Evolutionary conservation across 1,140 invertebrate species (phyloP).

Genomic region (Brachionus asplanchnoidis): DNA sequence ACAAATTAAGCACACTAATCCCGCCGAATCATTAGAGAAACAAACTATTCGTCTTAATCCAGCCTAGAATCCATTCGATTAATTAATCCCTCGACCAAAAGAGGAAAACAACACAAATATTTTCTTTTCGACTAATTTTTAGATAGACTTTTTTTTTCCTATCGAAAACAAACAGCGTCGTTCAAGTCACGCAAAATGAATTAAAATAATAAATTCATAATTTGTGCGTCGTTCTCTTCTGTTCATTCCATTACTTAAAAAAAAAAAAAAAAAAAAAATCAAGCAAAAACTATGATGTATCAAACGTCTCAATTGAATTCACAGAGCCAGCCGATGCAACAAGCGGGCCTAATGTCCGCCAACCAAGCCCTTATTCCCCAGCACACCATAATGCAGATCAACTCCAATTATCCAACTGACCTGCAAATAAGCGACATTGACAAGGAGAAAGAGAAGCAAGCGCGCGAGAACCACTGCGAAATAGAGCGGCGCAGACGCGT

Average conservation of each 20-base stretch:
- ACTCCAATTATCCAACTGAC: background rate
- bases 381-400: background rate
- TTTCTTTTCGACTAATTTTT: background rate
- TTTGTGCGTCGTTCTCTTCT: background rate
- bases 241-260: background rate
- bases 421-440: slow-evolving; percentile 30
- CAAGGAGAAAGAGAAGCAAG: slow-evolving; percentile 42
- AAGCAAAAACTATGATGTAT: slow-evolving; percentile 24
- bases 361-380: background rate
- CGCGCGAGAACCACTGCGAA: slow-evolving; percentile 95
- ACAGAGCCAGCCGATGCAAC: background rate
- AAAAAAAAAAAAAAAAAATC: too few species aligned
- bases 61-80: background rate
- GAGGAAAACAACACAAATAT: background rate
- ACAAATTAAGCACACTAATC: background rate
- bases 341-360: background rate
- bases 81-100: slow-evolving; percentile 10
- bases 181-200: slow-evolving; percentile 36
- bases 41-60: slow-evolving; percentile 18
- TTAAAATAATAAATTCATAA: slow-evolving; percentile 28
- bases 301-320: background rate
- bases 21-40: background rate
- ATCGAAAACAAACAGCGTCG: slow-evolving; percentile 1
- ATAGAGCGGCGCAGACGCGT: slow-evolving; percentile 94
- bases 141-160: background rate